These are phyloP conservation scores for Serrognathus titanus DNA, from an alignment of 2,888 invertebrate species.

Conservation along the genomic window DNA sequence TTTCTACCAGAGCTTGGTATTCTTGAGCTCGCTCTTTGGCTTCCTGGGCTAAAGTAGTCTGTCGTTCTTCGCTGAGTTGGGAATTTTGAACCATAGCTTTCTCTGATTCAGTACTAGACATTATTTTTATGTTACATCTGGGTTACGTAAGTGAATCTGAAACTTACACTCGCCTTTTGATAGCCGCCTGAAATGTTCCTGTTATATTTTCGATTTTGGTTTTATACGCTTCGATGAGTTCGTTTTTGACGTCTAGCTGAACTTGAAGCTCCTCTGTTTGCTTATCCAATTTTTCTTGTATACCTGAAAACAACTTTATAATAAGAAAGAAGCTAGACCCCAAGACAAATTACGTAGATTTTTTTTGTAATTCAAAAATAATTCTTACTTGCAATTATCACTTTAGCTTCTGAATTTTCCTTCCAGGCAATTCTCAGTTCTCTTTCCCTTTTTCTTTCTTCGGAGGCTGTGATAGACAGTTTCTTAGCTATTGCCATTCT, in stretches of 20 bases:
- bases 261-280: conserved; percentile 43
- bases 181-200: conserved; percentile 27
- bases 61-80: conserved; percentile 50
- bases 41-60: conserved; percentile 53
- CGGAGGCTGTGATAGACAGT: conserved; percentile 51
- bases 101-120: conserved; percentile 34
- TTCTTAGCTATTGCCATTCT: conserved; percentile 47
- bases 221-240: conserved; percentile 40
- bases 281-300: conserved; percentile 36
- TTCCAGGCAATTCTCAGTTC: conserved; percentile 48
- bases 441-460: conserved; percentile 50
- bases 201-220: conserved; percentile 37
- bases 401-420: conserved; percentile 47
- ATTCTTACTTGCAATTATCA: conserved; percentile 47
- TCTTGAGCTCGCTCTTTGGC: conserved; percentile 47
- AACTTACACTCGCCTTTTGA: conserved; percentile 21
- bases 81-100: conserved; percentile 53
- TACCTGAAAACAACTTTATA: conserved; percentile 32
- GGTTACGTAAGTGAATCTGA: background rate
- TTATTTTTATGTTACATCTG: too few relatives aligned
- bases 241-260: conserved; percentile 40
- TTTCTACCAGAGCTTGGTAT: conserved; percentile 49
- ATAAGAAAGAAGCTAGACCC: background rate
- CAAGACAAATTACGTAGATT: background rate
- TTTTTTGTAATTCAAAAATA: background rate